phyloP scores from a whole-genome alignment of 2,797 vertebrate species.

The Hoplostethus mediterraneus region DNA sequence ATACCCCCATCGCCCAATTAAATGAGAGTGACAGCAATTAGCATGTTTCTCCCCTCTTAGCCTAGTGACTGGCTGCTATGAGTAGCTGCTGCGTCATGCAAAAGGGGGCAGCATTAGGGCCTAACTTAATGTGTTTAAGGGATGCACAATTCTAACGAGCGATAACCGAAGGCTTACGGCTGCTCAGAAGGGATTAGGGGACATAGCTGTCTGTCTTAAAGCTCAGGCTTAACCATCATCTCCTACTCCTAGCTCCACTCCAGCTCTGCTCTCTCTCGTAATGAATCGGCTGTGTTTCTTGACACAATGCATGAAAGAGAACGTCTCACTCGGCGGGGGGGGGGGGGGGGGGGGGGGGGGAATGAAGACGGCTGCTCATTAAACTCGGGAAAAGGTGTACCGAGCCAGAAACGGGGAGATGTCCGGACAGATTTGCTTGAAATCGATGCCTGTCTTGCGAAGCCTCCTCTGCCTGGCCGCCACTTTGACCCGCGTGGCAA shows the following conservation, averaged over 20 bases:
- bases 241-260: slow-evolving; percentile 34
- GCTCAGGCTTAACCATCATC: slow-evolving; percentile 81
- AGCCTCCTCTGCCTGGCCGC: slow-evolving; percentile 56
- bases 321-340: slow-evolving; percentile 61
- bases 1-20: slow-evolving; percentile 66
- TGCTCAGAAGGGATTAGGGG: slow-evolving; percentile 85
- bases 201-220: slow-evolving; percentile 84
- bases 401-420: slow-evolving; percentile 64
- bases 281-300: slow-evolving; percentile 78
- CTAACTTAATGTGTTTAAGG: slow-evolving; percentile 86
- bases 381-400: slow-evolving; percentile 78
- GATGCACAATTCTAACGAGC: slow-evolving; percentile 85
- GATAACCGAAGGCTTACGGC: slow-evolving; percentile 85
- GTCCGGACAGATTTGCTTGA: slow-evolving; percentile 74
- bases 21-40: slow-evolving; percentile 79
- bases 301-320: slow-evolving; percentile 74
- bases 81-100: slow-evolving; percentile 67
- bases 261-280: slow-evolving; percentile 65
- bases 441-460: slow-evolving; percentile 72
- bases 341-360: slow-evolving; percentile 25
- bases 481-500: slow-evolving; percentile 26
- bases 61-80: slow-evolving; percentile 55
- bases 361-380: slow-evolving; percentile 77
- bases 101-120: slow-evolving; percentile 74
- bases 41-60: slow-evolving; percentile 60